phyloP scores from a whole-genome alignment of 2,113 vertebrate species.

The Monopterus albus region DNA sequence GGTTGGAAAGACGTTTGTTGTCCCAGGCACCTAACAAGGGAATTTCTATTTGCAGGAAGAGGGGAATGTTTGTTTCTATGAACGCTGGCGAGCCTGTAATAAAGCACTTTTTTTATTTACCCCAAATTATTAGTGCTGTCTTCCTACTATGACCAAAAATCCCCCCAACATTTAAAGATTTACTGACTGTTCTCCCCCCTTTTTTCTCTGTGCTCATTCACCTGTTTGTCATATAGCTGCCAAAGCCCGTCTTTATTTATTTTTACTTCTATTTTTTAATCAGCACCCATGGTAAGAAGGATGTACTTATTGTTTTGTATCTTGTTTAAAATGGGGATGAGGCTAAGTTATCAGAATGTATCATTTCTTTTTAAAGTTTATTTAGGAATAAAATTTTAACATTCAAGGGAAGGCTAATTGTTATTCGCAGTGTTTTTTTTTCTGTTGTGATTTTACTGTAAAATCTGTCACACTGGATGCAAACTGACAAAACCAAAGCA shows the following conservation, averaged over 20 bases:
- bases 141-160: slow-evolving; percentile 32
- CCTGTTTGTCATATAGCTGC: slow-evolving; percentile 39
- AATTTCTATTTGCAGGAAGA: neutral
- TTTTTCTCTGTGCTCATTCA: neutral
- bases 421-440: neutral
- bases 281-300: slow-evolving; percentile 34
- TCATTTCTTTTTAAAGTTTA: slow-evolving; percentile 33
- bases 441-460: slow-evolving; percentile 75
- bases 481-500: slow-evolving; percentile 72
- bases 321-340: slow-evolving; percentile 12
- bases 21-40: neutral
- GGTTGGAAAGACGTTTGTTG: neutral
- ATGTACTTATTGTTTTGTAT: slow-evolving; percentile 19
- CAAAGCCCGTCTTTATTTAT: slow-evolving; percentile 63
- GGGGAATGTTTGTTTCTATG: slow-evolving; percentile 1
- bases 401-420: slow-evolving; percentile 25
- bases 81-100: slow-evolving; percentile 15
- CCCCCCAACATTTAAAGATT: neutral
- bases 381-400: slow-evolving; percentile 46
- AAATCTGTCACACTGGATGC: slow-evolving; percentile 78
- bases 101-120: slow-evolving; percentile 44
- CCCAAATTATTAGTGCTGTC: slow-evolving; percentile 12
- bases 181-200: neutral
- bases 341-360: slow-evolving; percentile 21
- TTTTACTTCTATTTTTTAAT: slow-evolving; percentile 39